These are phyloP conservation scores for Mallateleia sp. DNA, from an alignment of 2,888 invertebrate species.

Conservation along the genomic window DNA sequence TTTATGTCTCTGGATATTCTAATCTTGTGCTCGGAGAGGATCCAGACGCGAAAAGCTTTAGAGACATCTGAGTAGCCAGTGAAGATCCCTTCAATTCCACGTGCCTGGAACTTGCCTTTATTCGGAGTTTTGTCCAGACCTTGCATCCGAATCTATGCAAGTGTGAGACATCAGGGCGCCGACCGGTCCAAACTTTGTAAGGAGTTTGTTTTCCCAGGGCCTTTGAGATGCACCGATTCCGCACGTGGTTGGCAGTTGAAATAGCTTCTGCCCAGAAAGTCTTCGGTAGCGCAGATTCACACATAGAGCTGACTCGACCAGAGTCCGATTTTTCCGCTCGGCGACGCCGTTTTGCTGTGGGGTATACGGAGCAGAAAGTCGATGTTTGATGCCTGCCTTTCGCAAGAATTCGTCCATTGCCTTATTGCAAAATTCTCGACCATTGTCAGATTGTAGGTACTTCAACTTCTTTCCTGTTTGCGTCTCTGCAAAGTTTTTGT, in stretches of 20 bases:
- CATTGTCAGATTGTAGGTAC: neutral
- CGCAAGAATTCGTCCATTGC: neutral
- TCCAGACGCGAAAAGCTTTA: conserved; percentile 26
- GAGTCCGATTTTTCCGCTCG: conserved; percentile 11
- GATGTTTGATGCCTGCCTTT: neutral
- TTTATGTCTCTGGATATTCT: conserved; percentile 1
- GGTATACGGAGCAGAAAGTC: conserved; percentile 29
- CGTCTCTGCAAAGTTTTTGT: neutral
- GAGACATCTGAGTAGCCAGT: neutral
- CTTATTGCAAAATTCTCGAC: neutral
- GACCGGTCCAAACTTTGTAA: neutral
- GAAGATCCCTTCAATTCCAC: conserved; percentile 40
- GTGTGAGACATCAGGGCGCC: neutral
- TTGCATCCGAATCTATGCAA: conserved; percentile 17
- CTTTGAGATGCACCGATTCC: neutral
- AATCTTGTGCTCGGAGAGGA: conserved; percentile 1
- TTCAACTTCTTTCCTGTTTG: neutral
- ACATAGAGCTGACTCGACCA: conserved; percentile 72
- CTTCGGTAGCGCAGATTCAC: conserved; percentile 10
- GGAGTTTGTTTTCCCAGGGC: neutral
- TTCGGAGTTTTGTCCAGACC: conserved; percentile 21
- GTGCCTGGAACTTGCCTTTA: conserved; percentile 17
- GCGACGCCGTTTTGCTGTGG: conserved; percentile 81
- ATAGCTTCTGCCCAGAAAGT: neutral
- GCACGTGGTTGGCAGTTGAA: conserved; percentile 28